These are phyloP conservation scores for Malacoctenus gilli DNA, from an alignment of 2,797 vertebrate genomes.

Conservation along the genomic window DNA sequence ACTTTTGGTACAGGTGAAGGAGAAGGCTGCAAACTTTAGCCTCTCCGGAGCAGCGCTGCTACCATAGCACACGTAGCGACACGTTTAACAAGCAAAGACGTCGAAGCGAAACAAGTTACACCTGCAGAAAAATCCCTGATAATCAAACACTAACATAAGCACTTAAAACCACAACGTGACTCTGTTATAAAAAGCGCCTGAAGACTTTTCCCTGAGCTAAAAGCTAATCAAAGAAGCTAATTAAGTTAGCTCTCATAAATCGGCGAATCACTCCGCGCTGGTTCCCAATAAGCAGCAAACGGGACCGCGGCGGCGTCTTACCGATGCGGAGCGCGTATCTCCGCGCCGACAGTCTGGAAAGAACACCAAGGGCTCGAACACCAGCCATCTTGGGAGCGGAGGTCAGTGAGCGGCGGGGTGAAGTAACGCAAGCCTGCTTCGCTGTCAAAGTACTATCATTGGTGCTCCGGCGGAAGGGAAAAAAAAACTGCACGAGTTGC, in stretches of 20 bases:
- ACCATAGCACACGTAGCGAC: conserved; percentile 7
- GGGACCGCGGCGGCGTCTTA: no score
- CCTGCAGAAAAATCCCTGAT: no score
- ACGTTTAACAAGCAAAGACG: neutral
- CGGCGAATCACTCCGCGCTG: no score
- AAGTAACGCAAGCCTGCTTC: conserved; percentile 26
- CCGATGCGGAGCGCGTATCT: conserved; percentile 75
- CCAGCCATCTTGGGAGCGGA: conserved; percentile 80
- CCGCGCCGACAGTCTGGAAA: conserved; percentile 71
- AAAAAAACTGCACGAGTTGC: no score
- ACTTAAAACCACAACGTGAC: no score
- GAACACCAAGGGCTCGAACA: conserved; percentile 77
- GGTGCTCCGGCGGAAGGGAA: no score
- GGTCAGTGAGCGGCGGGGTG: conserved; percentile 57
- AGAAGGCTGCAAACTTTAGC: neutral
- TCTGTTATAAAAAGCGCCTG: no score
- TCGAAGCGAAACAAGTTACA: neutral
- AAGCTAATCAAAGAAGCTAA: no score
- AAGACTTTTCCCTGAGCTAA: no score
- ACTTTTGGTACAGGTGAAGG: neutral
- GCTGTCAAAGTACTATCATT: conserved; percentile 1
- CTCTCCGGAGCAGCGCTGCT: conserved; percentile 14
- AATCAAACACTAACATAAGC: no score
- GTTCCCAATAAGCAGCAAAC: no score
- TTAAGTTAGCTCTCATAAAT: no score